A percentile compares a stretch with the other conserved stretches of the same genome.
Evolutionary conservation across 2,113 vertebrate genomes (phyloP).

Genomic region (Neopipo cinnamomea): DNA sequence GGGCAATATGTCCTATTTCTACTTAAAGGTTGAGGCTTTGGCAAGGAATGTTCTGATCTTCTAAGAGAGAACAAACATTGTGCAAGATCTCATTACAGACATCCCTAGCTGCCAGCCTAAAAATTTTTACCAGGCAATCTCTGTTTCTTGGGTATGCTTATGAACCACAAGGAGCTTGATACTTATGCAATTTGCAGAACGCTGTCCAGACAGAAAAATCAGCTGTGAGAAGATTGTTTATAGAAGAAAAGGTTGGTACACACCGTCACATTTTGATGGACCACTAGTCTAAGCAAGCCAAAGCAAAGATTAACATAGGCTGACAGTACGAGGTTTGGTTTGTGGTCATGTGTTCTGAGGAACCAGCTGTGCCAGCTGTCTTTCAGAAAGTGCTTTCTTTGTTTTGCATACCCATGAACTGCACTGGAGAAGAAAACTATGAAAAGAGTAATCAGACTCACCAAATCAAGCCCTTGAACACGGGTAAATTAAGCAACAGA

Average conservation of each 20-base stretch:
- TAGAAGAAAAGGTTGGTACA: background rate
- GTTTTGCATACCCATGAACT: background rate
- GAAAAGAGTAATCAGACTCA: background rate
- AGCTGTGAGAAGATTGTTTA: background rate
- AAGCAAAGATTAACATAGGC: background rate
- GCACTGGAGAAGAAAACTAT: background rate
- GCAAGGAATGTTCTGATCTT: conserved; percentile 16
- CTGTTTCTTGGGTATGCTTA: background rate
- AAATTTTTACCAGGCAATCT: background rate
- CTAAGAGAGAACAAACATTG: background rate
- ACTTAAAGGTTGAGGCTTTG: conserved; percentile 18
- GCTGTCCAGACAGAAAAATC: background rate
- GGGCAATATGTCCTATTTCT: background rate
- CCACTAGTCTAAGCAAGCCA: background rate
- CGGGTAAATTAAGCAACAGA: background rate
- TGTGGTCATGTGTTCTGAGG: background rate
- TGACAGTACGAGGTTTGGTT: background rate
- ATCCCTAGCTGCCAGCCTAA: background rate
- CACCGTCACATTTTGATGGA: background rate
- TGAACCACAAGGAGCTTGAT: background rate
- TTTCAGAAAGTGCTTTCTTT: background rate
- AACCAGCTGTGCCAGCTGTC: background rate
- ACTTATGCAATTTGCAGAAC: background rate
- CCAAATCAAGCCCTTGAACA: background rate
- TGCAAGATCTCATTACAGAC: conserved; percentile 35